These are phyloP conservation scores for Drosophila kuntzei DNA, from an alignment of 2,888 invertebrate genomes.

Conservation along the genomic window DNA sequence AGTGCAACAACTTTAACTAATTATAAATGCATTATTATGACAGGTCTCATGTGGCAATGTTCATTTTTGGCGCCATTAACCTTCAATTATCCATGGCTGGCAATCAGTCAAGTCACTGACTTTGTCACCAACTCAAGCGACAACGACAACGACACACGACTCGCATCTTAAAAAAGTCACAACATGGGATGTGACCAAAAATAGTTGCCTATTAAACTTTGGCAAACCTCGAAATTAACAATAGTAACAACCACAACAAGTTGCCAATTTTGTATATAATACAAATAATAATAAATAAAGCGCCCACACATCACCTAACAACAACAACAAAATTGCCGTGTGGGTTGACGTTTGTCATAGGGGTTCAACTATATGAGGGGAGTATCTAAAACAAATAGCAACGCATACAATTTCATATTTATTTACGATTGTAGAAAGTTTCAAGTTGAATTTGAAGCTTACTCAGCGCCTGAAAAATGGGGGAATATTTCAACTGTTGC, in stretches of 20 bases:
- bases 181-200: slow-evolving; percentile 70
- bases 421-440: slow-evolving; percentile 29
- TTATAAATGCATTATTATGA: slow-evolving; percentile 64
- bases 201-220: slow-evolving; percentile 62
- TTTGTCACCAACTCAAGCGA: slow-evolving; percentile 52
- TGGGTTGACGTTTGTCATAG: slow-evolving; percentile 30
- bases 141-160: slow-evolving; percentile 60
- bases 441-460: background rate
- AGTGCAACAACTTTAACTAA: slow-evolving; percentile 45
- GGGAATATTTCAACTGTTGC: slow-evolving; percentile 3
- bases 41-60: slow-evolving; percentile 44
- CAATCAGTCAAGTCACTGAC: slow-evolving; percentile 69
- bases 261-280: slow-evolving; percentile 53
- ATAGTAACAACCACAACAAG: slow-evolving; percentile 22
- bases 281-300: slow-evolving; percentile 62
- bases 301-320: slow-evolving; percentile 57
- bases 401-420: slow-evolving; percentile 17
- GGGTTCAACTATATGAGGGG: slow-evolving; percentile 7
- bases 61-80: slow-evolving; percentile 77
- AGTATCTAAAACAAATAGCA: slow-evolving; percentile 5
- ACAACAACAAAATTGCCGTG: slow-evolving; percentile 18
- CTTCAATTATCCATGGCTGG: slow-evolving; percentile 71
- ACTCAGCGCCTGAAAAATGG: slow-evolving; percentile 12
- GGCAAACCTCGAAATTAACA: slow-evolving; percentile 46
- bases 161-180: slow-evolving; percentile 56